These are phyloP conservation scores for Stenchaetothrips biformis DNA, from an alignment of 2,888 invertebrate species.

Conservation along the genomic window DNA sequence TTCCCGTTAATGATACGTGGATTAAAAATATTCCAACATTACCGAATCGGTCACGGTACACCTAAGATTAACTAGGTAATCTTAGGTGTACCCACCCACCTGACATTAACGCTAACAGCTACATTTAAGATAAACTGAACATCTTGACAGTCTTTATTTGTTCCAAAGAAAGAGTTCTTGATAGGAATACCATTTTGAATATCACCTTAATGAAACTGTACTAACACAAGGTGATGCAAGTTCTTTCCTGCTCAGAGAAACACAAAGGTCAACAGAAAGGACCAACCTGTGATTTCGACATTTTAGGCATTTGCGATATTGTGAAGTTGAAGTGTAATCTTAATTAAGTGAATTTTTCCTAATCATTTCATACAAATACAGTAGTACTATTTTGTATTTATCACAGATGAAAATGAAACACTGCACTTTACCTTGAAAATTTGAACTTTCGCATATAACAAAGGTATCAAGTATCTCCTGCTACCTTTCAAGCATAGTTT, in stretches of 20 bases:
- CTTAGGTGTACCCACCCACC: too few relatives aligned
- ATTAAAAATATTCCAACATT: too few relatives aligned
- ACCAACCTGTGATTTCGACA: constrained; percentile 23
- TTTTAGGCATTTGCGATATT: background rate
- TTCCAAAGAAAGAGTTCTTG: background rate
- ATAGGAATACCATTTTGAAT: background rate
- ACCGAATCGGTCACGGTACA: too few relatives aligned
- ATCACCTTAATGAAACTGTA: background rate
- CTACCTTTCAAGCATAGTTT: background rate
- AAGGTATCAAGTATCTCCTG: background rate
- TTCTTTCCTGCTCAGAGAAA: constrained; percentile 16
- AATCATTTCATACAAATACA: constrained; percentile 18
- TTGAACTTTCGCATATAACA: background rate
- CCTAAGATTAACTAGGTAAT: too few relatives aligned
- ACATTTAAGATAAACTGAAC: too few relatives aligned
- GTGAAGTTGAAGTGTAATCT: background rate
- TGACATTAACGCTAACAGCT: too few relatives aligned
- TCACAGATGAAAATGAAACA: background rate
- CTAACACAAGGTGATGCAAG: background rate
- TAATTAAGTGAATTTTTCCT: background rate
- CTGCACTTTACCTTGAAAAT: constrained; percentile 3
- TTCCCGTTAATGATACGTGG: too few relatives aligned
- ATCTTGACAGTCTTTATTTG: too few relatives aligned
- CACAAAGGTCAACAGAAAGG: constrained; percentile 20
- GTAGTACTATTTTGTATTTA: constrained; percentile 16